Conservation (phyloP, 2,797 vertebrate genomes). For the Lepus oiostolus region DNA sequence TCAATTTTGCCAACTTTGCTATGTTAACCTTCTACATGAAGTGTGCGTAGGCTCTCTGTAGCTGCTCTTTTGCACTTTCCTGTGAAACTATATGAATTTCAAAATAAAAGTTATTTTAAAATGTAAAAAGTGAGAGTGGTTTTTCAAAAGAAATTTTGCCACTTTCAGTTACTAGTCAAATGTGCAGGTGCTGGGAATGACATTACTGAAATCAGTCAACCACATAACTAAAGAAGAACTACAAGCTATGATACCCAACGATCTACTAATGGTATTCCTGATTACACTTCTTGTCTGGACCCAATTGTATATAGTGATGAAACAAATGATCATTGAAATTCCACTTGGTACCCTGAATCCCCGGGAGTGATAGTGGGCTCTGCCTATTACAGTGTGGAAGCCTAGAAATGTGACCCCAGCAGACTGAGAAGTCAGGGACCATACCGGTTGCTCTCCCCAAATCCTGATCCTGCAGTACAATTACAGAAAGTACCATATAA, state of each 20-base stretch:
- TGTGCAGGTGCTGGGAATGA: not conserved
- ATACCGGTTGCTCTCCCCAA: not conserved
- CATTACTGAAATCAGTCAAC: not conserved
- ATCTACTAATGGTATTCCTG: not conserved
- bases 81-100: not conserved
- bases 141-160: not conserved
- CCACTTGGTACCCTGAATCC: not conserved
- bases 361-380: not conserved
- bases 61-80: not conserved
- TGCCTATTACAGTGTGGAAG: not conserved
- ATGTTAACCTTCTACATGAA: not conserved
- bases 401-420: not conserved
- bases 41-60: not conserved
- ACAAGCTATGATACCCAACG: not conserved
- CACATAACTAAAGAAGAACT: not conserved
- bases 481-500: not conserved
- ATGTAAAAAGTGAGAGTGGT: not conserved
- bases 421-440: not conserved
- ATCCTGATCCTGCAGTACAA: not conserved
- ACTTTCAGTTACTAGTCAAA: not conserved
- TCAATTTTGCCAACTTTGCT: not conserved
- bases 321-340: not conserved
- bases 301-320: not conserved
- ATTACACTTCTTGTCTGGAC: not conserved
- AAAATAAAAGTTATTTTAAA: slow-evolving; percentile 35